Conservation (phyloP, 2,797 vertebrate species). For the Oryzias dopingdopingensis region DNA sequence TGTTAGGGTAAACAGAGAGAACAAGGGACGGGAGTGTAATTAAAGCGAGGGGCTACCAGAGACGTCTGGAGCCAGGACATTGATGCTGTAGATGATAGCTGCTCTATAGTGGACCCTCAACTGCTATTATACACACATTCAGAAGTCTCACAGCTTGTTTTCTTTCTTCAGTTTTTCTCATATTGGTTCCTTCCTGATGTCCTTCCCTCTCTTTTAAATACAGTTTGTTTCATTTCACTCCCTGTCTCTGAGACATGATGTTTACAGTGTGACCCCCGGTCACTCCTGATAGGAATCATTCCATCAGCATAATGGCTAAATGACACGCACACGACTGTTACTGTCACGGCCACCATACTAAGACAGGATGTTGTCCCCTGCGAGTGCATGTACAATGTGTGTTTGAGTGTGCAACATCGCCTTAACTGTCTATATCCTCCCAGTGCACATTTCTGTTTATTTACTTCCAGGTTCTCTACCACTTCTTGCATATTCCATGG, state of each 20-base stretch:
- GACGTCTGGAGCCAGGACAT: constrained; percentile 78
- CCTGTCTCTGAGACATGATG: constrained; percentile 56
- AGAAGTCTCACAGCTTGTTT: constrained; percentile 14
- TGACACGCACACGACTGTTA: constrained; percentile 69
- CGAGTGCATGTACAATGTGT: constrained; percentile 2
- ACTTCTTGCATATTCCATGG: constrained; percentile 27
- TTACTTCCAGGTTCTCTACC: constrained; percentile 22
- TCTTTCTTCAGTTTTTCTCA: constrained; percentile 13
- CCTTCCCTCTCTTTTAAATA: constrained; percentile 14
- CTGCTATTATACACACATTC: constrained; percentile 44
- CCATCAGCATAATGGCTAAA: constrained; percentile 74
- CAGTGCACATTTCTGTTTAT: constrained; percentile 1
- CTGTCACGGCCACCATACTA: constrained; percentile 49
- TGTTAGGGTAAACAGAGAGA: constrained; percentile 12
- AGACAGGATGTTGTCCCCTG: constrained; percentile 57
- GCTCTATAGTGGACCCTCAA: constrained; percentile 50
- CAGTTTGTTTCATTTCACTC: constrained; percentile 24
- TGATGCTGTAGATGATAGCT: constrained; percentile 75
- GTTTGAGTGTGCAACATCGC: neutral
- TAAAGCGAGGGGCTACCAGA: constrained; percentile 44
- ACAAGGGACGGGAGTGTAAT: constrained; percentile 19
- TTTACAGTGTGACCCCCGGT: constrained; percentile 76
- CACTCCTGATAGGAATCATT: constrained; percentile 74
- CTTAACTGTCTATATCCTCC: constrained; percentile 13
- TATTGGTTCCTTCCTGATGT: constrained; percentile 8